Base-by-base conservation (phyloP, 1,140 invertebrate species). In the Papilio polyxenes region DNA sequence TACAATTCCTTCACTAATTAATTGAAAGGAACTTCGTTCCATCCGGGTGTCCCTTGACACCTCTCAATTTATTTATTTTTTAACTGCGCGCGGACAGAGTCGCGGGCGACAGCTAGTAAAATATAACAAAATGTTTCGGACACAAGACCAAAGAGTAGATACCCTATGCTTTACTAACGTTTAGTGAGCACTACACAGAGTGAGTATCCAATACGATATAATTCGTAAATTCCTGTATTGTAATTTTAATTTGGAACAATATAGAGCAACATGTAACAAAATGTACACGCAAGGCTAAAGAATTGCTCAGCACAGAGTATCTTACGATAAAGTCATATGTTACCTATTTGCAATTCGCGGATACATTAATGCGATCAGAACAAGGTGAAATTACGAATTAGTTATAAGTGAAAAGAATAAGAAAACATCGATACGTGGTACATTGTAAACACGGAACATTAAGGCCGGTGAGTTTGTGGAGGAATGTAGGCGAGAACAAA, bases 401-500 rank as follows among this genome's bases (percentile, higher is more conserved):
- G 48, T 72, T 65, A 44, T 69, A 51, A 69, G 80, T 40, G 80
- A 59, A 69, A 82, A 53, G 53, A 82, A 37, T 44, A 56, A 65
- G 49, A 37, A 59, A 75, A 23, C 9, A 48, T 59, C 75, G 72
- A 76, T 53, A 75, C 49, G 75, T 76, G 75, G 76, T 37, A 62
- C 59, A 69, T 75, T 82, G 80, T 80, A 85, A 85, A 77, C 81
- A 48, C n/a, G 65, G 85, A 77, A 81, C 87, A 89, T 90, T 88
- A 89, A 89, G 84, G 87, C 83, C 85, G 85, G 20, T 37, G 53
- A 87, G 85, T 85, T 88, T 87, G 85, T 82, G 75, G 65, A 87
- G 84, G 84, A 90, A 89, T 87, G 88, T 82, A 83, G 83, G 80
- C 83, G 83, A 82, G 84, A 83, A 88, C 87, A 85, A 85, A 87